Conservation (phyloP, 1,140 invertebrate genomes). For the Dendrolimus kikuchii region DNA sequence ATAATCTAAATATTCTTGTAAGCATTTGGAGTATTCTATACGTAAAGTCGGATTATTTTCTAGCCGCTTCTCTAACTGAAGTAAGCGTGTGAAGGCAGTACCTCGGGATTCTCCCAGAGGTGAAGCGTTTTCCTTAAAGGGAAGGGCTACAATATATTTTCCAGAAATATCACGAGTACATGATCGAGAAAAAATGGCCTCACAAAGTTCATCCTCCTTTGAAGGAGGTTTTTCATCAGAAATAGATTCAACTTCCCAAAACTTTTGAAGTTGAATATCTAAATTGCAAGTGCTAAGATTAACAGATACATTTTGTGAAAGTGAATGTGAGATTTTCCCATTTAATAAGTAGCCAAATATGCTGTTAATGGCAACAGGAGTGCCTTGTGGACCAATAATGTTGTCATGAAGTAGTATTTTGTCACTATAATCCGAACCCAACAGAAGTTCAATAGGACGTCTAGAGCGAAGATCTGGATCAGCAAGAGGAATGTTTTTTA, state of each 20-base stretch:
- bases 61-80: not conserved
- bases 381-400: slow-evolving; percentile 4
- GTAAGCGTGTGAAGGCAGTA: not conserved
- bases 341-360: slow-evolving; percentile 7
- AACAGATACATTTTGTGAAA: not conserved
- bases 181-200: slow-evolving; percentile 5
- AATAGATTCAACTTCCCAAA: slow-evolving; percentile 9
- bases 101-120: slow-evolving; percentile 6
- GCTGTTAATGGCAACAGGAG: slow-evolving; percentile 6
- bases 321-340: slow-evolving; percentile 1
- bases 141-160: slow-evolving; percentile 1
- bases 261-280: slow-evolving; percentile 3
- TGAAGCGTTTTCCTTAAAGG: not conserved
- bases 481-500: too few relatives aligned
- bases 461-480: slow-evolving; percentile 5
- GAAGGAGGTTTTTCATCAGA: slow-evolving; percentile 2
- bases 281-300: slow-evolving; percentile 1
- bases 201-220: slow-evolving; percentile 2
- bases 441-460: slow-evolving; percentile 6
- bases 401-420: slow-evolving; percentile 3
- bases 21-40: slow-evolving; percentile 1
- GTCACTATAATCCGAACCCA: slow-evolving; percentile 5
- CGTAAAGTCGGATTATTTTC: slow-evolving; percentile 2
- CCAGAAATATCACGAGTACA: slow-evolving; percentile 1
- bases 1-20: slow-evolving; percentile 6